A percentile compares a stretch with the other conserved stretches of the same genome.
These are phyloP conservation scores for Cherax destructor DNA, from an alignment of 1,140 invertebrate genomes.

Conservation along the genomic window DNA sequence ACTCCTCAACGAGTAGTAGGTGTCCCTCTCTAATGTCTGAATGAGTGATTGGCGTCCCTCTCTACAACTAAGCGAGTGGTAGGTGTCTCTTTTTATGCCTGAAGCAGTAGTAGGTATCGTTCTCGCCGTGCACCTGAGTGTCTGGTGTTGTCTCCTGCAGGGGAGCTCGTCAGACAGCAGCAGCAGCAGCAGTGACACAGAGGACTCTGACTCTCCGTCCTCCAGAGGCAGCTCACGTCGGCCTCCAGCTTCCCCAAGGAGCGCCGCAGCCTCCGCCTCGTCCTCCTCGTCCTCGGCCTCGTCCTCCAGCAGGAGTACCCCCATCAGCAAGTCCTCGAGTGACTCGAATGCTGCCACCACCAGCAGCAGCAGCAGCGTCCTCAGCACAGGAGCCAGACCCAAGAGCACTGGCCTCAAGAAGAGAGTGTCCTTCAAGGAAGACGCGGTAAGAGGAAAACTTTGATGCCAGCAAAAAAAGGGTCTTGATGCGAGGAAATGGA, in stretches of 20 bases:
- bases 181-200: constrained; percentile 50
- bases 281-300: constrained; percentile 59
- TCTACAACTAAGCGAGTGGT: too few relatives aligned
- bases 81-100: too few relatives aligned
- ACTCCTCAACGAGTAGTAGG: too few relatives aligned
- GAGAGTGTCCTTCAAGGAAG: constrained; percentile 71
- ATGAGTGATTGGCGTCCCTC: too few relatives aligned
- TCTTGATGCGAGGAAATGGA: too few relatives aligned
- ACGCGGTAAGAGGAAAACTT: constrained; percentile 47
- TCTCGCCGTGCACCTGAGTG: not conserved
- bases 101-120: too few relatives aligned
- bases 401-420: constrained; percentile 70
- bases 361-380: constrained; percentile 40
- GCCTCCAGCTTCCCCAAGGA: constrained; percentile 68
- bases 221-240: constrained; percentile 52
- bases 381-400: constrained; percentile 68
- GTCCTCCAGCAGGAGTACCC: constrained; percentile 57
- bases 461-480: too few relatives aligned
- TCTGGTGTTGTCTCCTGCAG: constrained; percentile 4
- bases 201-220: constrained; percentile 35
- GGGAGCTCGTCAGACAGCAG: constrained; percentile 18
- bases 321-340: constrained; percentile 71
- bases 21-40: too few relatives aligned
- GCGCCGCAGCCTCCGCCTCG: constrained; percentile 43
- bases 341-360: constrained; percentile 65